phyloP scores from a whole-genome alignment of 2,888 invertebrate genomes.

The Drosophila robusta region DNA sequence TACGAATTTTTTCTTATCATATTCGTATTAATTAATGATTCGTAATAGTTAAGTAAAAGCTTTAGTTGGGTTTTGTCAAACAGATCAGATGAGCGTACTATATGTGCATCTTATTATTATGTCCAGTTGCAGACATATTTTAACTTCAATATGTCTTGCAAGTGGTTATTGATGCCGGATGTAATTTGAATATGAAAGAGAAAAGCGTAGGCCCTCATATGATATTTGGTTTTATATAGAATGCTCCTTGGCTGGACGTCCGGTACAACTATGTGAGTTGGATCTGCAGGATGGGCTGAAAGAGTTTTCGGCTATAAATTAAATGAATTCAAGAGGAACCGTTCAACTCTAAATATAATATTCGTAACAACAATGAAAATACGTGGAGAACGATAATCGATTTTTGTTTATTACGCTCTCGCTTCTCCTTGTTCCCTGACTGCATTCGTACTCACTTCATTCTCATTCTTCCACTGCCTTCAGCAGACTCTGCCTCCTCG shows the following conservation, averaged over 20 bases:
- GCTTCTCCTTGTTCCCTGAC: constrained; percentile 41
- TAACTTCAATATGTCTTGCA: neutral
- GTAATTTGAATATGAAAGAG: constrained; percentile 61
- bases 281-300: constrained; percentile 52
- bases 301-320: constrained; percentile 80
- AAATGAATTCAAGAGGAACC: constrained; percentile 75
- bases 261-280: constrained; percentile 53
- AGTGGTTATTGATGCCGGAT: constrained; percentile 42
- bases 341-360: constrained; percentile 77
- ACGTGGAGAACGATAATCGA: constrained; percentile 84
- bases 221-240: constrained; percentile 28
- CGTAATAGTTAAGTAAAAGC: too few species aligned
- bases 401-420: constrained; percentile 84
- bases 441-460: constrained; percentile 45
- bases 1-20: too few species aligned
- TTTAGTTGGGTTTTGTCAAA: neutral
- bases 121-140: too few species aligned
- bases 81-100: neutral
- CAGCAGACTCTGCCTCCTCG: constrained; percentile 2
- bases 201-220: constrained; percentile 22
- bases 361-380: constrained; percentile 79
- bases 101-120: too few species aligned
- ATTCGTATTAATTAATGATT: too few species aligned
- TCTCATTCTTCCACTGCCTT: constrained; percentile 31
- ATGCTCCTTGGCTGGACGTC: constrained; percentile 48